These are phyloP conservation scores for Ailuropoda melanoleuca DNA, from an alignment of 2,113 vertebrate genomes.

Conservation along the genomic window DNA sequence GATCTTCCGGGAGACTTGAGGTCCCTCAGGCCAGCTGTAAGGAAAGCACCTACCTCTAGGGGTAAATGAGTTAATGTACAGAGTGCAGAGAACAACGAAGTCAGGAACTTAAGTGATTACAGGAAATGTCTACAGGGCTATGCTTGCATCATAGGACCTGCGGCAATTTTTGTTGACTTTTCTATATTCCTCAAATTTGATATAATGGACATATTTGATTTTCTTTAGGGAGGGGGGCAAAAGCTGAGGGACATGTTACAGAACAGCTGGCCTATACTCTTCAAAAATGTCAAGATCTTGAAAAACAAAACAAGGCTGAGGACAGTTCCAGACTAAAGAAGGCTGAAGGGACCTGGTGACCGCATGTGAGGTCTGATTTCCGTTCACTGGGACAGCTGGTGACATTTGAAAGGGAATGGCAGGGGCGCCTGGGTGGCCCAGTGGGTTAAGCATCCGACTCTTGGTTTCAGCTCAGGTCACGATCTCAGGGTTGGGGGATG, in stretches of 20 bases:
- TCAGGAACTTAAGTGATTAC: fast-evolving
- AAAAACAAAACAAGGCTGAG: background rate
- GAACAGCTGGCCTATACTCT: background rate
- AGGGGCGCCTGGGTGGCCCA: background rate
- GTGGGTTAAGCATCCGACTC: background rate
- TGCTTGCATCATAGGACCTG: background rate
- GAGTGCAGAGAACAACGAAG: background rate
- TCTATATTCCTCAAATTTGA: background rate
- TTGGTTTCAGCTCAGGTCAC: background rate
- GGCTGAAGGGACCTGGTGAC: background rate
- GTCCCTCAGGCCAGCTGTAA: background rate
- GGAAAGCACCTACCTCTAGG: background rate
- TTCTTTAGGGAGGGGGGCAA: background rate
- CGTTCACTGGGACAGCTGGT: background rate
- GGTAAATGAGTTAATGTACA: fast-evolving
- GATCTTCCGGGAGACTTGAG: background rate
- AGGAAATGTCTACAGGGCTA: background rate
- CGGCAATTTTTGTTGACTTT: background rate
- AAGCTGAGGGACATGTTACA: background rate
- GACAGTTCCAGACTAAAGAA: background rate
- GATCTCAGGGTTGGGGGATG: background rate
- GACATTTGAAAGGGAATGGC: background rate
- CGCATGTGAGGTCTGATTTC: fast-evolving
- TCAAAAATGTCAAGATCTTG: background rate
- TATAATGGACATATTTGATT: background rate